A percentile compares a stretch with the other conserved stretches of the same genome.
Evolutionary conservation across 2,113 vertebrate species (phyloP).

Genomic region (Plotosus lineatus): DNA sequence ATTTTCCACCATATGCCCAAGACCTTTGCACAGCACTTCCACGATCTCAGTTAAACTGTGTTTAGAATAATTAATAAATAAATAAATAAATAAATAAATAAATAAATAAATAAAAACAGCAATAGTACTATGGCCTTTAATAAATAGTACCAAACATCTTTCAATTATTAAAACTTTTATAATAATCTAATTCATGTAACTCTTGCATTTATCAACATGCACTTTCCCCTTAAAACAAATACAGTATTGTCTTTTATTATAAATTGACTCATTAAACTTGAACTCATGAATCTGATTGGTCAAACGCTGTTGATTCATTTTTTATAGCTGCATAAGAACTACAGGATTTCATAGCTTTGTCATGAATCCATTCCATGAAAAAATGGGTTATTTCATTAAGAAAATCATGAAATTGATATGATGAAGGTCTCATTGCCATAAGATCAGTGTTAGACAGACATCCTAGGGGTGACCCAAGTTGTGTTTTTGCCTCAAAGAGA

Average conservation of each 20-base stretch:
- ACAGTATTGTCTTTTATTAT: slow-evolving; percentile 46
- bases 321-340: background rate
- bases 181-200: slow-evolving; percentile 1
- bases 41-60: background rate
- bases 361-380: background rate
- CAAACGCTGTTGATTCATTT: background rate
- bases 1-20: too few species aligned
- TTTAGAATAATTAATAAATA: background rate
- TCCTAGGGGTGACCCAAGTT: too few species aligned
- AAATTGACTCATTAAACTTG: slow-evolving; percentile 16
- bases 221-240: background rate
- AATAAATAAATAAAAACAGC: background rate
- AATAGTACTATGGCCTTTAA: background rate
- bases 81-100: too few species aligned
- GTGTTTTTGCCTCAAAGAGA: background rate
- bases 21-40: background rate
- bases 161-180: background rate
- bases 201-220: slow-evolving; percentile 1
- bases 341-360: background rate
- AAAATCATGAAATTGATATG: background rate
- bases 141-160: too few species aligned
- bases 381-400: background rate
- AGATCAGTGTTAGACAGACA: too few species aligned
- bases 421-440: background rate
- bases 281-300: background rate